phyloP scores from a whole-genome alignment of 2,888 invertebrate species.

The Cyaniris semiargus region DNA sequence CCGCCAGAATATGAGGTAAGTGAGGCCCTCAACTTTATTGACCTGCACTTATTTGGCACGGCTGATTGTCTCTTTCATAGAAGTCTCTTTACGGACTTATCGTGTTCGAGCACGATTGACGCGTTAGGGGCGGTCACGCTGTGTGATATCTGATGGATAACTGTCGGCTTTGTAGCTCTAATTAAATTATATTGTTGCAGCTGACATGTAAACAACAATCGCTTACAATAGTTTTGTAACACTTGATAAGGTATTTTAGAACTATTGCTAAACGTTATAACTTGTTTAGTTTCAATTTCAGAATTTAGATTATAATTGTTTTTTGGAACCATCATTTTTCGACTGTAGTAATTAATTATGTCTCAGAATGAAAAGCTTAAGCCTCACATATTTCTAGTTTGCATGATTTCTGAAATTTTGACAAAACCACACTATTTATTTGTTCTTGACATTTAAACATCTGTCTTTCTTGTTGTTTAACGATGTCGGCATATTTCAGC shows the following conservation, averaged over 20 bases:
- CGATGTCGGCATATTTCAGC: neutral
- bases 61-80: slow-evolving; percentile 55
- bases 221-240: slow-evolving; percentile 34
- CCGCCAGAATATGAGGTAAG: slow-evolving; percentile 67
- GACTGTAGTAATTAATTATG: neutral
- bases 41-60: slow-evolving; percentile 60
- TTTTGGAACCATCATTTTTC: neutral
- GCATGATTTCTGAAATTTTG: neutral
- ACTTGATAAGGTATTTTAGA: slow-evolving; percentile 8
- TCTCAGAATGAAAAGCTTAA: too few relatives aligned
- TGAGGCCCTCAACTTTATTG: slow-evolving; percentile 51
- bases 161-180: slow-evolving; percentile 45
- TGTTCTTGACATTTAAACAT: slow-evolving; percentile 1
- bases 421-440: neutral
- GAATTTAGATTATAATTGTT: neutral
- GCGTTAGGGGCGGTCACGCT: slow-evolving; percentile 52
- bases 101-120: slow-evolving; percentile 50
- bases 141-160: slow-evolving; percentile 42
- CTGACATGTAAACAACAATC: slow-evolving; percentile 32
- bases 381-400: neutral
- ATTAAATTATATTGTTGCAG: slow-evolving; percentile 45
- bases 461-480: neutral
- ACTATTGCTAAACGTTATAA: neutral
- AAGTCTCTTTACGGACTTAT: slow-evolving; percentile 49
- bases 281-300: neutral